Percentiles rank a stretch among this genome's conserved stretches.
Conservation (phyloP, 2,797 vertebrate species). For the Bradypus variegatus region DNA sequence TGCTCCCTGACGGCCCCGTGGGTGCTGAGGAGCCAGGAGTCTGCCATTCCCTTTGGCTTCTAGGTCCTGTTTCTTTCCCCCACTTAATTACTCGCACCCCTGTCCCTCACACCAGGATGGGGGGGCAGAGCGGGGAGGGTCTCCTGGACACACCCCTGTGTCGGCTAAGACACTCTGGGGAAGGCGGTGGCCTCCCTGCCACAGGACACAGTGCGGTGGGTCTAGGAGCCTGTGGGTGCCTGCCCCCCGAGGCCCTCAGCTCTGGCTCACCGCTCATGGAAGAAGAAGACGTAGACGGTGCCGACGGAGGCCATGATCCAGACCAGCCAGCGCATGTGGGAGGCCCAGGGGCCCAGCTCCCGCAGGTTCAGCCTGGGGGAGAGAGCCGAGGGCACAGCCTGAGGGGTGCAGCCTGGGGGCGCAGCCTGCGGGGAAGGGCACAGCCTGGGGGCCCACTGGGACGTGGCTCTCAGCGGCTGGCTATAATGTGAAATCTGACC, state of each 20-base stretch:
- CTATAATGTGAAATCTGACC: not conserved
- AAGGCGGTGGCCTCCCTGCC: not conserved
- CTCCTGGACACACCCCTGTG: not conserved
- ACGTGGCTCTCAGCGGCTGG: not conserved
- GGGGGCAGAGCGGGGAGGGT: too few species aligned
- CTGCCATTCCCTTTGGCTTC: not conserved
- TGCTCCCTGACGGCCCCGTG: not conserved
- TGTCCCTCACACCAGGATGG: not conserved
- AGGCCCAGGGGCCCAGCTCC: conserved; percentile 91
- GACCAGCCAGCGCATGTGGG: conserved; percentile 96
- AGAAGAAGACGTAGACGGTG: conserved; percentile 93
- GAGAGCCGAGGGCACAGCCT: conserved; percentile 15
- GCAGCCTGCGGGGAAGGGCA: too few species aligned
- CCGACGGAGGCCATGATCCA: conserved; percentile 94
- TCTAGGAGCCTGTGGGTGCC: not conserved
- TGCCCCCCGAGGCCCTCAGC: fast-evolving
- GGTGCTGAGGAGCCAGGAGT: too few species aligned
- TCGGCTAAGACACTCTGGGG: not conserved
- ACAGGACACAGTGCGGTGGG: not conserved
- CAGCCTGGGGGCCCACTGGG: fast-evolving
- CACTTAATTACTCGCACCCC: too few species aligned
- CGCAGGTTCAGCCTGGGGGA: conserved; percentile 88
- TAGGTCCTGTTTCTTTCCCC: not conserved
- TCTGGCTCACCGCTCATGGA: conserved; percentile 86
- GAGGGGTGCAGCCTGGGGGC: not conserved